Evolutionary conservation across 1,140 invertebrate genomes (phyloP), one percentile per base, ranked within the genome.

Genomic region (Hesperophylax magnus): DNA sequence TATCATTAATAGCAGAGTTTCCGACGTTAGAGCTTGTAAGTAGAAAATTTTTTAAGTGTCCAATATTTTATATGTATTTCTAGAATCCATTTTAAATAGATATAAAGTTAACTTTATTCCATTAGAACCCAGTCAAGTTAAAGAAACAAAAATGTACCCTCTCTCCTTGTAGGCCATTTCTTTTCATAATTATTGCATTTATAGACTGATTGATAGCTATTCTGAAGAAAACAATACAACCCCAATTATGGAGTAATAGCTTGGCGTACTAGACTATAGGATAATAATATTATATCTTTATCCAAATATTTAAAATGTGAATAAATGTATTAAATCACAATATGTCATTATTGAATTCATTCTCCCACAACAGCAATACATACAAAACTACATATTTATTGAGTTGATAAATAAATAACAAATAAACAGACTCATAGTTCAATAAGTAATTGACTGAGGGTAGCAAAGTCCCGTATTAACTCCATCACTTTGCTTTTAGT

Each of bases 311-410:
- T 24, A 53, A 72, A 54, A 72, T 72, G 69, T 72, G 69, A 72
- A 72, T 72, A 72, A 72, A 72, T 72, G 69, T 72, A 72, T 72
- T 72, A 72, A 52, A 72, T 72, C 69, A 72, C 47, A 24, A 72
- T n/a, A 24, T 53, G 24, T 20, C 3, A 74, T 54, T 76, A 58
- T 54, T 58, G 39, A 47, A 14, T 47, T 14, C 11, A 9, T 11
- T 14, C 1, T 14, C 39, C 39, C 39, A 47, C 39, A 47, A 0
- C 11, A 5, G 0, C 2, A 47, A 1, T 47, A 39, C 3, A 39
- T 8, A 39, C 1, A 4, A 9, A 9, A 39, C n/a, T 39, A 31
- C 2, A 2, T 31, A 31, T 31, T 31, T 31, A 31, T 31, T 2
- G 3, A 34, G 34, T 5, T 34, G 34, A 34, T 34, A 34, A 34